Conservation (phyloP, 2,797 vertebrate species). For the Lemur catta region DNA sequence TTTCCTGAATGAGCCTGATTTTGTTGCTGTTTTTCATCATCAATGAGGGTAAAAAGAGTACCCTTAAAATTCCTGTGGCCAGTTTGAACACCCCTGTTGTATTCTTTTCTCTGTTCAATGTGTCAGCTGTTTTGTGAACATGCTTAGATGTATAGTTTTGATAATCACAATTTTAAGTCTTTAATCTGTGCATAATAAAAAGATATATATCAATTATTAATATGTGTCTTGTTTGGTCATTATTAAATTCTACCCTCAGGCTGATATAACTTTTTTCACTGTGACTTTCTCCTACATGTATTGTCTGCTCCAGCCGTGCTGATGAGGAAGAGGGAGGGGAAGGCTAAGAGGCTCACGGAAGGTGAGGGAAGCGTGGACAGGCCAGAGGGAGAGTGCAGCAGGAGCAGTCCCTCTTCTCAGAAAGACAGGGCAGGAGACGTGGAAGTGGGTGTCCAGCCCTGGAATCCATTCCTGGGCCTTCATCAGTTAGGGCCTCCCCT, state of each 20-base stretch:
- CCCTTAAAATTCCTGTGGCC: slow-evolving; percentile 83
- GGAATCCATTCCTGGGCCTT: neutral
- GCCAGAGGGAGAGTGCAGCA: neutral
- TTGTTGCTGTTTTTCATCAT: slow-evolving; percentile 66
- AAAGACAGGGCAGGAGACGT: neutral
- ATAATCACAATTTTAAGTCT: slow-evolving; percentile 84
- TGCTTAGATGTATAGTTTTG: slow-evolving; percentile 86
- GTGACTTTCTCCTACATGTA: neutral
- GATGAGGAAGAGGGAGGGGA: neutral
- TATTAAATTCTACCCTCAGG: neutral
- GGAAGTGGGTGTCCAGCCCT: neutral
- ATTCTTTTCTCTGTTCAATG: slow-evolving; percentile 76
- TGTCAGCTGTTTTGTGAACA: slow-evolving; percentile 80
- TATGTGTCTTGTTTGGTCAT: slow-evolving; percentile 36
- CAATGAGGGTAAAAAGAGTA: slow-evolving; percentile 66
- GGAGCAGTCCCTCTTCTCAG: neutral
- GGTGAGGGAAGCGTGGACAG: neutral
- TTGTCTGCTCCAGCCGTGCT: neutral
- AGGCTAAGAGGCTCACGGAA: neutral
- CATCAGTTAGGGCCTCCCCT: neutral
- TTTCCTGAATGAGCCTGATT: slow-evolving; percentile 75
- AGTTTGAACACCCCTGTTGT: slow-evolving; percentile 82
- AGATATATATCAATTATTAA: slow-evolving; percentile 85
- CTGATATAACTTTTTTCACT: neutral
- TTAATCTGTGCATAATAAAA: slow-evolving; percentile 89